Conservation (phyloP, 2,797 vertebrate genomes). For the Tarsius wallacei region DNA sequence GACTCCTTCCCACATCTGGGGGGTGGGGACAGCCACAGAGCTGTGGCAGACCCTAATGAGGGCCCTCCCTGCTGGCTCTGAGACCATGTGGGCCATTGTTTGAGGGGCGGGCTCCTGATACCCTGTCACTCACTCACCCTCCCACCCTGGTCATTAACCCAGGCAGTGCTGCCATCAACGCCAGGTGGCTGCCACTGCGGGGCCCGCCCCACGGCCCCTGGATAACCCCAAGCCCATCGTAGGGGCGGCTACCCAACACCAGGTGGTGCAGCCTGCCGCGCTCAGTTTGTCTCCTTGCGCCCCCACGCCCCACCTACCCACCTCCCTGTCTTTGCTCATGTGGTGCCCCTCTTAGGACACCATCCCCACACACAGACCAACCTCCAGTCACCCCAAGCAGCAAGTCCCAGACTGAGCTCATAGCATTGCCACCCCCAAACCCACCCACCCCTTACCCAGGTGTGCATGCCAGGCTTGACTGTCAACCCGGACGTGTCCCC, state of each 20-base stretch:
- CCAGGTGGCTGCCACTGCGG: conserved; percentile 58
- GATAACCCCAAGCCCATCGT: neutral
- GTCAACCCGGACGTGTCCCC: neutral
- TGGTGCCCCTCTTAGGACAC: accelerated
- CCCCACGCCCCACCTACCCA: neutral
- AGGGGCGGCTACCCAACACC: neutral
- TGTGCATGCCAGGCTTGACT: neutral
- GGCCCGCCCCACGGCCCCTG: neutral
- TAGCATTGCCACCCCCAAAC: neutral
- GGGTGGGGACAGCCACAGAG: neutral
- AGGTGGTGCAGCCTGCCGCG: neutral
- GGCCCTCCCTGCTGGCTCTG: conserved; percentile 50
- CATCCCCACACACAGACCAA: neutral
- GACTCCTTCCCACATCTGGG: conserved; percentile 46
- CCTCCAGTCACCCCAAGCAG: neutral
- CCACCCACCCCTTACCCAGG: neutral
- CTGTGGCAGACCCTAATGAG: conserved; percentile 57
- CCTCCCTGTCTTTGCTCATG: neutral
- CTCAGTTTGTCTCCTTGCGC: neutral
- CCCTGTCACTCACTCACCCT: conserved; percentile 62
- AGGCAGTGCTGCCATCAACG: neutral
- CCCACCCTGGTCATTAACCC: conserved; percentile 67
- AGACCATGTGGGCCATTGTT: conserved; percentile 76
- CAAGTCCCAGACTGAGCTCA: neutral
- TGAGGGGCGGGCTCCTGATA: conserved; percentile 66